Conservation (phyloP, 1,140 invertebrate genomes). For the Orussus abietinus region DNA sequence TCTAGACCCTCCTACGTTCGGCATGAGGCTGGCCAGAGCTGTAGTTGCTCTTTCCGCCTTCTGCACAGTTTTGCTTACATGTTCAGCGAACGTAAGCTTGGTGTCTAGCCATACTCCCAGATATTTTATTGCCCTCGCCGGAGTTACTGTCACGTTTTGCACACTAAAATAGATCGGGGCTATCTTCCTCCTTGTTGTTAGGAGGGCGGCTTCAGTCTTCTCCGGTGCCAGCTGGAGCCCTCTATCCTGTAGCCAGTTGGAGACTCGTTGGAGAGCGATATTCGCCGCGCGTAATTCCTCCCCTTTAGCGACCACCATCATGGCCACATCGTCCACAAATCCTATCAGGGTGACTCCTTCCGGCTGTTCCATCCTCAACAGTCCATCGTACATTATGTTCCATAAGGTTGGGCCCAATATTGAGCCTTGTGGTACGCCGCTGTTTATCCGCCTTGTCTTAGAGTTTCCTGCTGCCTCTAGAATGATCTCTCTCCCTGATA, state of each 20-base stretch:
- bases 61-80: constrained; percentile 8
- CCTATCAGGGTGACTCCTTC: not conserved
- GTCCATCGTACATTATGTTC: constrained; percentile 40
- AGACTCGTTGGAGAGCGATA: not conserved
- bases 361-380: constrained; percentile 25
- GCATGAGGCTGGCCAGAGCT: constrained; percentile 16
- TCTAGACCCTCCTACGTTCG: constrained; percentile 21
- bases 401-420: constrained; percentile 40
- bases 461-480: constrained; percentile 13
- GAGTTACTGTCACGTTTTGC: not conserved
- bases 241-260: too few species aligned
- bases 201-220: constrained; percentile 16
- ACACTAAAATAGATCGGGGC: constrained; percentile 7
- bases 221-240: constrained; percentile 3
- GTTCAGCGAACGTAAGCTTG: constrained; percentile 8
- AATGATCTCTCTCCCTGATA: constrained; percentile 18
- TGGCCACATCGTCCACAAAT: constrained; percentile 6
- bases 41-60: constrained; percentile 16
- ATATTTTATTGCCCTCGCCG: constrained; percentile 18
- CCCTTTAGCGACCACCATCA: not conserved
- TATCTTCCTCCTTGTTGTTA: constrained; percentile 7
- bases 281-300: constrained; percentile 1
- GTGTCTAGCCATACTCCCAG: constrained; percentile 19
- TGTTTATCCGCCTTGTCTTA: constrained; percentile 18
- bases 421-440: constrained; percentile 46